These are phyloP conservation scores for Carabus problematicus DNA, from an alignment of 2,888 invertebrate species.

Conservation along the genomic window DNA sequence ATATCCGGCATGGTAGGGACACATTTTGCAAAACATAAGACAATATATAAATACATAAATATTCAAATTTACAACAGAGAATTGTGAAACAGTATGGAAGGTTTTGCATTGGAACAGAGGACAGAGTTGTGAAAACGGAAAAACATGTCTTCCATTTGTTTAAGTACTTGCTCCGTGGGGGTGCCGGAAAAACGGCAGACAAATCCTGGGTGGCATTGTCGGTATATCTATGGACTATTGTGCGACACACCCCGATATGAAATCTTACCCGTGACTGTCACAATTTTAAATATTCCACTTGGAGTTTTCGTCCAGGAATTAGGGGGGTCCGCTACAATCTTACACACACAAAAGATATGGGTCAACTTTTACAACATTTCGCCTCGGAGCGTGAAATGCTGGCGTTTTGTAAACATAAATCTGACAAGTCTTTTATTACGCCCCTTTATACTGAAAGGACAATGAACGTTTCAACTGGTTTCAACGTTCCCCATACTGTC, in stretches of 20 bases:
- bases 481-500: neutral
- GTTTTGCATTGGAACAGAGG: neutral
- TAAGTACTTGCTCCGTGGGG: conserved; percentile 8
- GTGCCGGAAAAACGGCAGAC: conserved; percentile 8
- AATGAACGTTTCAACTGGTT: conserved; percentile 21
- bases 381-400: conserved; percentile 14
- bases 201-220: conserved; percentile 16
- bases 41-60: conserved; percentile 19
- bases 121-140: conserved; percentile 10
- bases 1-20: conserved; percentile 7
- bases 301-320: conserved; percentile 8
- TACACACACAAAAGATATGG: conserved; percentile 28
- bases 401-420: conserved; percentile 38
- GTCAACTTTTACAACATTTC: conserved; percentile 27
- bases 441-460: conserved; percentile 29
- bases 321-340: conserved; percentile 9
- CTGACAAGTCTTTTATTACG: conserved; percentile 37
- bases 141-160: conserved; percentile 17
- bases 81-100: too few relatives aligned
- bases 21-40: conserved; percentile 26
- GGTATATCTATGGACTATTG: conserved; percentile 19
- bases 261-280: conserved; percentile 37
- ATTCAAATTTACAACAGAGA: conserved; percentile 19
- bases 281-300: conserved; percentile 37
- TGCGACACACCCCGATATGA: conserved; percentile 30